These are phyloP conservation scores for Ploceus nigricollis DNA, from an alignment of 2,113 vertebrate species.

Conservation along the genomic window DNA sequence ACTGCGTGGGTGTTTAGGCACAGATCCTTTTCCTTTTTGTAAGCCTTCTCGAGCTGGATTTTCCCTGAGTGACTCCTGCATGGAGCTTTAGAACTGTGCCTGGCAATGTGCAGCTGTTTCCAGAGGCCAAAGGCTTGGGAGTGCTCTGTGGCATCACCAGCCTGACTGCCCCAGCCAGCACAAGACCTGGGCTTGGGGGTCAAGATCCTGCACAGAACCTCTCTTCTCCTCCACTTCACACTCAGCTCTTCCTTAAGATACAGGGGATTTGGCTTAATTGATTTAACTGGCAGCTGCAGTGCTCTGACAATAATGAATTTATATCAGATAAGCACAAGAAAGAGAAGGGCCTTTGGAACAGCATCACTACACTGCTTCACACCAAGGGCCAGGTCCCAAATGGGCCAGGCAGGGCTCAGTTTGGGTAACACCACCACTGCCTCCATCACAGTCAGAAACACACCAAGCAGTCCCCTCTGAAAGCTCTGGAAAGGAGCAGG, in stretches of 20 bases:
- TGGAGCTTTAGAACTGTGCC: background rate
- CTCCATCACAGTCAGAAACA: background rate
- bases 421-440: too few relatives aligned
- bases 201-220: background rate
- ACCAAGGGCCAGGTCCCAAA: too few relatives aligned
- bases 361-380: rapidly evolving
- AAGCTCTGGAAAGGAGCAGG: background rate
- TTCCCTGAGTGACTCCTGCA: background rate
- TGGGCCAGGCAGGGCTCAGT: background rate
- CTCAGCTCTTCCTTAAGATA: background rate
- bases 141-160: rapidly evolving
- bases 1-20: rapidly evolving
- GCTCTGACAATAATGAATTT: background rate
- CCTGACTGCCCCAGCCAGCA: rapidly evolving
- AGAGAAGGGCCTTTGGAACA: background rate
- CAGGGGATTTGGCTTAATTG: background rate
- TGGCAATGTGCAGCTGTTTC: rapidly evolving
- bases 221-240: background rate
- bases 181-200: rapidly evolving
- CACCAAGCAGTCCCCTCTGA: background rate
- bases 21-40: background rate
- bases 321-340: background rate
- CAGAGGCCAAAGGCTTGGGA: background rate
- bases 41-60: background rate
- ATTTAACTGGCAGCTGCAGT: background rate